phyloP scores from a whole-genome alignment of 2,113 vertebrate genomes.

The Chlorodrepanis virens region DNA sequence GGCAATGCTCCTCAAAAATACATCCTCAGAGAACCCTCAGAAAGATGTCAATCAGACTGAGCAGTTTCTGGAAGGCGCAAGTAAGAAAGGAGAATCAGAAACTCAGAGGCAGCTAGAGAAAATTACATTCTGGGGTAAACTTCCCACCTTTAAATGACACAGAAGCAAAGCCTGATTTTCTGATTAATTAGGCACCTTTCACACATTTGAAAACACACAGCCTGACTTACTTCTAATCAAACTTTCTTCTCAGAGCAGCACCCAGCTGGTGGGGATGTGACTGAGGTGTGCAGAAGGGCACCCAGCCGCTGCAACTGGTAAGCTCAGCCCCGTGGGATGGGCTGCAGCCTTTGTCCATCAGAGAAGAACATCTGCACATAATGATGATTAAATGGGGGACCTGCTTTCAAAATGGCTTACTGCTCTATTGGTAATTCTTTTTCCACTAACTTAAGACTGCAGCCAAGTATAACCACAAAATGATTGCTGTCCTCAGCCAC shows the following conservation, averaged over 20 bases:
- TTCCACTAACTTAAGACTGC: neutral
- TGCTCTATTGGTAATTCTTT: neutral
- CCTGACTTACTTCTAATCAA: neutral
- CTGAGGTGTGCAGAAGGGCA: neutral
- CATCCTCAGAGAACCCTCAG: neutral
- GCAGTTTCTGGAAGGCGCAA: neutral
- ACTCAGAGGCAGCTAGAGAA: neutral
- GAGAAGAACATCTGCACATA: neutral
- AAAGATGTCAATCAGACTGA: slow-evolving; percentile 6
- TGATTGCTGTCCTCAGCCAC: neutral
- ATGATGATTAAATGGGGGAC: neutral
- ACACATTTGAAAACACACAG: neutral
- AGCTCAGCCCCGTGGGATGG: neutral
- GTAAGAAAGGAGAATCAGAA: neutral
- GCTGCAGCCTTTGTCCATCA: neutral
- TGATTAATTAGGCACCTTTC: neutral
- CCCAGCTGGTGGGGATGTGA: neutral
- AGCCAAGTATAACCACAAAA: neutral
- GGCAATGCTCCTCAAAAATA: slow-evolving; percentile 3
- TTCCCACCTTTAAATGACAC: neutral
- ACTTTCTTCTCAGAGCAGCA: neutral
- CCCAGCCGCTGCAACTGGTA: neutral
- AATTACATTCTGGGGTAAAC: neutral
- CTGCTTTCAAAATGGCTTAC: neutral
- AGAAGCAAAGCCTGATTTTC: neutral